Percentiles rank a stretch among this genome's conserved stretches.
Evolutionary conservation across 2,888 invertebrate species (phyloP).

Genomic region (Hypselothyrea guttata): DNA sequence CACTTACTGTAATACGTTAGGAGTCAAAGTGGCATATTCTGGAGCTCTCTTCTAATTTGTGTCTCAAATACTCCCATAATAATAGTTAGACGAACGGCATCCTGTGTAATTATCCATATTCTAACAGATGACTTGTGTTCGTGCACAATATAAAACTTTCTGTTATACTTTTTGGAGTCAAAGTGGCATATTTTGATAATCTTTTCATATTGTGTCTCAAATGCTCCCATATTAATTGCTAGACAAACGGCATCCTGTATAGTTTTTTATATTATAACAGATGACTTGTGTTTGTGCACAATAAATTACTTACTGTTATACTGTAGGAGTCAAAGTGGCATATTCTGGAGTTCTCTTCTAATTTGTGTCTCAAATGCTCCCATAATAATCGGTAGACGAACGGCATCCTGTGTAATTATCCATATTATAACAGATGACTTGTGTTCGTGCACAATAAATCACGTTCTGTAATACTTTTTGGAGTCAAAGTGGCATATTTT

Average conservation of each 20-base stretch:
- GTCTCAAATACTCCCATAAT: conserved; percentile 61
- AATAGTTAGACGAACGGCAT: conserved; percentile 39
- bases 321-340: conserved; percentile 42
- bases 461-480: conserved; percentile 7
- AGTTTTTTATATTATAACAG: conserved; percentile 36
- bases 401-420: conserved; percentile 46
- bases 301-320: background rate
- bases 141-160: conserved; percentile 7
- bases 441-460: conserved; percentile 33
- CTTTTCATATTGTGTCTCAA: conserved; percentile 21
- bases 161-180: conserved; percentile 18
- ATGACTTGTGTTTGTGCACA: conserved; percentile 45
- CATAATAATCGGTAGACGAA: conserved; percentile 19
- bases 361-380: conserved; percentile 46
- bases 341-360: conserved; percentile 10
- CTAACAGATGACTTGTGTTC: conserved; percentile 28
- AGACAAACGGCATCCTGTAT: conserved; percentile 41
- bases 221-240: conserved; percentile 26
- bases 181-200: conserved; percentile 30
- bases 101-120: conserved; percentile 39
- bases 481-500: conserved; percentile 36
- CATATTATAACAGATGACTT: conserved; percentile 51
- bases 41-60: conserved; percentile 23
- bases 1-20: conserved; percentile 9
- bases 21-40: conserved; percentile 61